Percentiles rank a stretch among this genome's conserved stretches.
Evolutionary conservation across 2,113 vertebrate species (phyloP).

Genomic region (Tetrao urogallus): DNA sequence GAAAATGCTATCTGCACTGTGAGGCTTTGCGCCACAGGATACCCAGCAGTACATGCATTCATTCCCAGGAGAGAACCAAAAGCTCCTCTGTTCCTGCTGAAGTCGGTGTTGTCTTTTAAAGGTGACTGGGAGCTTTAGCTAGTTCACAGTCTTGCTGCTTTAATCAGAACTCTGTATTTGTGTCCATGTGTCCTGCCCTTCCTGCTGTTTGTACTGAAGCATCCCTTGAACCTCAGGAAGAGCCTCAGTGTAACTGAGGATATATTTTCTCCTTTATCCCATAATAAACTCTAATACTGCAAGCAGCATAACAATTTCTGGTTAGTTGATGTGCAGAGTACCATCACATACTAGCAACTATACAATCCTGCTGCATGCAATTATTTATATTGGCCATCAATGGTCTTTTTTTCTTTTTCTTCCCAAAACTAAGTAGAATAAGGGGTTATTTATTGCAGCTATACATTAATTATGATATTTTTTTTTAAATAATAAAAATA

Average conservation of each 20-base stretch:
- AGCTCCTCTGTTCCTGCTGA: background rate
- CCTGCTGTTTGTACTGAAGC: background rate
- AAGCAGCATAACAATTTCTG: background rate
- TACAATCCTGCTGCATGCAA: accelerated
- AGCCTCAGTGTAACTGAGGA: background rate
- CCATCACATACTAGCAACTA: accelerated
- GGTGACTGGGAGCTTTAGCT: background rate
- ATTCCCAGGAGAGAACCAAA: background rate
- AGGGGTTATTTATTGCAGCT: background rate
- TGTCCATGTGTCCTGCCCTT: background rate
- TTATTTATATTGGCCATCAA: background rate
- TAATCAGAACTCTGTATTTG: background rate
- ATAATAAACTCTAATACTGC: background rate
- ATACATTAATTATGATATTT: background rate
- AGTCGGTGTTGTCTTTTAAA: accelerated
- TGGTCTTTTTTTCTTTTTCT: background rate
- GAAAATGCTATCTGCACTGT: background rate
- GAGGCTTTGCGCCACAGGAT: background rate
- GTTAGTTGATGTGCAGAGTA: background rate
- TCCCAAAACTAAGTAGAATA: background rate
- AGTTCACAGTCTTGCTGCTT: background rate
- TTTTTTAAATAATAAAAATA: background rate
- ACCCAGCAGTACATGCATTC: accelerated
- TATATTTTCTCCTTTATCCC: background rate
- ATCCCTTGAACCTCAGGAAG: background rate